Percentiles rank a stretch among this genome's conserved stretches.
These are phyloP conservation scores for Syngnathus rostellatus DNA, from an alignment of 2,797 vertebrate genomes.

Conservation along the genomic window DNA sequence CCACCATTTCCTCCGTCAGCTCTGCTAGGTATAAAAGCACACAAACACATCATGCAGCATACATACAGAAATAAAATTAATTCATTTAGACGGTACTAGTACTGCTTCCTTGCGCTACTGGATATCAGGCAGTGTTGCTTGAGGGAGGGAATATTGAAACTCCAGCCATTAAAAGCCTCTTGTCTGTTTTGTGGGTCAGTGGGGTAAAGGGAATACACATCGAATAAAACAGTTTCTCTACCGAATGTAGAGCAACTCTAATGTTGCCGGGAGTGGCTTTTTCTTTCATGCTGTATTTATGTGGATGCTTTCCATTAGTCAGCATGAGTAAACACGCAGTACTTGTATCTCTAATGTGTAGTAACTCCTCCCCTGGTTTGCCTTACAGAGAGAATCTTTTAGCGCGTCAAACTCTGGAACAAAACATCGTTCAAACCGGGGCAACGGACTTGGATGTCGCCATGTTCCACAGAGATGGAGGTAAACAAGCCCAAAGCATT, in stretches of 20 bases:
- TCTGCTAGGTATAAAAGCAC: constrained; percentile 74
- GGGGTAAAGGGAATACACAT: constrained; percentile 41
- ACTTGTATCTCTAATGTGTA: constrained; percentile 2
- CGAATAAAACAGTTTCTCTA: constrained; percentile 35
- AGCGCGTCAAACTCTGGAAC: constrained; percentile 82
- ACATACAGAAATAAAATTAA: neutral
- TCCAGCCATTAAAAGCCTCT: constrained; percentile 16
- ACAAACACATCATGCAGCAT: constrained; percentile 1
- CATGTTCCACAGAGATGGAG: constrained; percentile 96
- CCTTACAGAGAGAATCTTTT: constrained; percentile 81
- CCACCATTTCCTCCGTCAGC: constrained; percentile 96
- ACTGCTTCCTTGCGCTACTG: constrained; percentile 5
- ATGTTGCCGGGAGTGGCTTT: constrained; percentile 37
- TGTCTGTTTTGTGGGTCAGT: constrained; percentile 49
- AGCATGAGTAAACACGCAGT: constrained; percentile 4
- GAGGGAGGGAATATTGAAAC: constrained; percentile 21
- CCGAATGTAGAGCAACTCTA: constrained; percentile 53
- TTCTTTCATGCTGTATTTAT: constrained; percentile 15
- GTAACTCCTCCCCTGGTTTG: constrained; percentile 24
- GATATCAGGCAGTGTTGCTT: constrained; percentile 19
- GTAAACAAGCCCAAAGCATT: constrained; percentile 48
- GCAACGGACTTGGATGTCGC: constrained; percentile 94
- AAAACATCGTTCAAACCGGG: constrained; percentile 82
- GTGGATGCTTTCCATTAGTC: neutral
- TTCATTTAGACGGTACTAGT: neutral